These are phyloP conservation scores for Schrankia costaestrigalis DNA, from an alignment of 2,888 invertebrate genomes.

Conservation along the genomic window DNA sequence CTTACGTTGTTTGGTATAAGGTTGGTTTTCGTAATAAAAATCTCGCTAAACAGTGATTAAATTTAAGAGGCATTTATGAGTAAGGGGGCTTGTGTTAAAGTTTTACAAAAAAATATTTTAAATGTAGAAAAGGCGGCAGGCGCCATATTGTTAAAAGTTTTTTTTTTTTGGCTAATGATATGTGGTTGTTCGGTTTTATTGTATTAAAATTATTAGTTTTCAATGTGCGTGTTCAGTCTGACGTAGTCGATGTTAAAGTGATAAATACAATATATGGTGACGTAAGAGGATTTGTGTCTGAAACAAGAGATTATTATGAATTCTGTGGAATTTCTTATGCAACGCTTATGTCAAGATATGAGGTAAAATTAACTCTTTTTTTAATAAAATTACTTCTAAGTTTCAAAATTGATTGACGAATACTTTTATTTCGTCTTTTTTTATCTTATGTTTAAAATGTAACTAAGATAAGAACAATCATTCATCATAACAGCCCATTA, in stretches of 20 bases:
- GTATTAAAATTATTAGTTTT: constrained; percentile 32
- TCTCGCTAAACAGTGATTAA: too few species aligned
- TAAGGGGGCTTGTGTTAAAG: too few species aligned
- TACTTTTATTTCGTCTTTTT: too few species aligned
- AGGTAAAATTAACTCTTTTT: constrained; percentile 46
- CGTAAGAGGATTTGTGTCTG: constrained; percentile 57
- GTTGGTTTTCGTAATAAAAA: too few species aligned
- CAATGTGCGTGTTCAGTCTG: constrained; percentile 33
- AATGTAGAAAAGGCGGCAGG: too few species aligned
- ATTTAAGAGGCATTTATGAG: too few species aligned
- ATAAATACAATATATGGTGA: constrained; percentile 61
- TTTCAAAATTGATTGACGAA: too few species aligned
- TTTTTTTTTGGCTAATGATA: constrained; percentile 20
- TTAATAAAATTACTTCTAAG: neutral
- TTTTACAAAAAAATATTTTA: too few species aligned
- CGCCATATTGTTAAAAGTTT: neutral
- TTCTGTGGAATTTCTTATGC: constrained; percentile 66
- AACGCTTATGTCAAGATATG: constrained; percentile 46
- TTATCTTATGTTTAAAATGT: too few species aligned
- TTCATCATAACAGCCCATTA: too few species aligned
- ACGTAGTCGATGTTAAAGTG: constrained; percentile 43
- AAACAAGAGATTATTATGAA: constrained; percentile 58
- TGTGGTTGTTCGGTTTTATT: constrained; percentile 32
- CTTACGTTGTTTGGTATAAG: too few species aligned
- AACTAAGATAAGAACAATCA: too few species aligned